Conservation (phyloP, 2,113 vertebrate species). For the Perca fluviatilis region DNA sequence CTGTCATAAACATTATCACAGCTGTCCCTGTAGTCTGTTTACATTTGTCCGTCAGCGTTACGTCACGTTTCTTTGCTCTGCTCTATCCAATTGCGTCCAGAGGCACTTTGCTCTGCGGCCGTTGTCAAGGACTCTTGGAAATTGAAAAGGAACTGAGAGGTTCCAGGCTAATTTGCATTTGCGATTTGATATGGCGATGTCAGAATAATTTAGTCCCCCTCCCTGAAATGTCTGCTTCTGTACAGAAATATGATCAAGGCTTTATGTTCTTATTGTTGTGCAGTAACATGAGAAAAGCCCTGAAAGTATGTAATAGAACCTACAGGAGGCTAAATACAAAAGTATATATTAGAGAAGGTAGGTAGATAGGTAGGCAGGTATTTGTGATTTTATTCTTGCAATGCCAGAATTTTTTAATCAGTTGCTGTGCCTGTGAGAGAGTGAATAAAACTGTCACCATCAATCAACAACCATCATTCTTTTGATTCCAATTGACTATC, state of each 20-base stretch:
- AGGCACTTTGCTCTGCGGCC: no score
- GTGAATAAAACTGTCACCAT: constrained; percentile 26
- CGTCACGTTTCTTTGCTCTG: no score
- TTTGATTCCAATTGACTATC: constrained; percentile 35
- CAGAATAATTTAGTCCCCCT: background rate
- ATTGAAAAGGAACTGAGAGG: no score
- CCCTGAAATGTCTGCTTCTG: no score
- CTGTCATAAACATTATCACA: no score
- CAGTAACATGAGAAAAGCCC: background rate
- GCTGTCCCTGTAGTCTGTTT: no score
- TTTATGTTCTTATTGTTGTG: background rate
- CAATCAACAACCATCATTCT: constrained; percentile 21
- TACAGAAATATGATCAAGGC: background rate
- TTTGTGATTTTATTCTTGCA: background rate
- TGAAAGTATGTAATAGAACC: background rate
- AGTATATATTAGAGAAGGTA: background rate
- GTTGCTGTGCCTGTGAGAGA: background rate
- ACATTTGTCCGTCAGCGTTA: no score
- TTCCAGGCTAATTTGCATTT: no score
- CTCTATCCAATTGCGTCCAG: no score
- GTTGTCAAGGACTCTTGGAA: no score
- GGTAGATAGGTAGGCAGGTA: background rate
- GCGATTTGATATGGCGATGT: no score
- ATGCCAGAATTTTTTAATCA: background rate
- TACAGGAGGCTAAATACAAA: background rate